Evolutionary conservation across 2,888 invertebrate species (phyloP).

Genomic region (Tenthredo notha): DNA sequence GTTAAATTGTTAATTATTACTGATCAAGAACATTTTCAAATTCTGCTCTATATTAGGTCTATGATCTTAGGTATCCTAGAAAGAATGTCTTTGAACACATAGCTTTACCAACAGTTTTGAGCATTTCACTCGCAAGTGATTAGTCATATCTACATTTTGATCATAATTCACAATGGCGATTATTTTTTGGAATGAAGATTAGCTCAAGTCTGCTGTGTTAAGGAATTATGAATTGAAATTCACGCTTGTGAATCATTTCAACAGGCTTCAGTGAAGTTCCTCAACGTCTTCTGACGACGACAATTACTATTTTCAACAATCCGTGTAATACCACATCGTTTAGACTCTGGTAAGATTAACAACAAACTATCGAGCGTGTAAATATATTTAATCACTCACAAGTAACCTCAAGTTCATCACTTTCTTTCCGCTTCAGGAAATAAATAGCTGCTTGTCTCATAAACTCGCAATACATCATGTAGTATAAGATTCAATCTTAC

Average conservation of each 20-base stretch:
- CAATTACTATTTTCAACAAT: background rate
- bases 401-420: slow-evolving; percentile 20
- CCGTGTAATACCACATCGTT: background rate
- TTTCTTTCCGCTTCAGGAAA: background rate
- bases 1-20: slow-evolving; percentile 51
- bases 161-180: slow-evolving; percentile 20
- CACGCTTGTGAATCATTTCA: background rate
- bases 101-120: slow-evolving; percentile 53
- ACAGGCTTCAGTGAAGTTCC: background rate
- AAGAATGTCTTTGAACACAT: slow-evolving; percentile 61
- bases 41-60: slow-evolving; percentile 45
- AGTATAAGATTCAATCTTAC: slow-evolving; percentile 10
- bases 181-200: background rate
- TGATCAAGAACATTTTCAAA: slow-evolving; percentile 36
- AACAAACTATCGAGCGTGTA: background rate
- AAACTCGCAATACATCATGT: background rate
- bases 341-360: background rate
- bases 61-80: slow-evolving; percentile 47
- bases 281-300: background rate
- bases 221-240: background rate
- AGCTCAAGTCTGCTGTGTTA: background rate
- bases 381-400: slow-evolving; percentile 44
- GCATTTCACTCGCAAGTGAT: slow-evolving; percentile 48
- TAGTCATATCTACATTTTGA: slow-evolving; percentile 42
- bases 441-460: background rate